Percentiles rank a stretch among this genome's conserved stretches.
Evolutionary conservation across 2,888 invertebrate genomes (phyloP).

Genomic region (Antitype chi): DNA sequence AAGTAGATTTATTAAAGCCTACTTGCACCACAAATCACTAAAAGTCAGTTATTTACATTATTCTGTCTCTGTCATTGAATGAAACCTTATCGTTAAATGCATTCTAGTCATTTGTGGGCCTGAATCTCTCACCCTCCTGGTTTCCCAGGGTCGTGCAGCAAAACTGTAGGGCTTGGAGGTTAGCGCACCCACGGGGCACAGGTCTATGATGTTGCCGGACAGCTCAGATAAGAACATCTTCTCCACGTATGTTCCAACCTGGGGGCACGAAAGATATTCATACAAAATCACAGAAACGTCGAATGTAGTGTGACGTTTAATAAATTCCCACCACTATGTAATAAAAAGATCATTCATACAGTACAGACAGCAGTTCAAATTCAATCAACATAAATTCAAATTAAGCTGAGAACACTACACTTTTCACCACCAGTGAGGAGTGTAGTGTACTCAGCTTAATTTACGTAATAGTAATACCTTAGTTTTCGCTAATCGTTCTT

Average conservation of each 20-base stretch:
- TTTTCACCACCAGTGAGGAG: background rate
- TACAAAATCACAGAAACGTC: background rate
- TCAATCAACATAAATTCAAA: background rate
- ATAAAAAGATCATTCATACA: background rate
- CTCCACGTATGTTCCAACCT: conserved; percentile 99
- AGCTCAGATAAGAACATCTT: conserved; percentile 99
- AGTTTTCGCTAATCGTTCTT: too few relatives aligned
- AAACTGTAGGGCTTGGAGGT: conserved; percentile 99
- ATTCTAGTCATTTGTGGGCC: too few relatives aligned
- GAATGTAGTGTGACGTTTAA: background rate
- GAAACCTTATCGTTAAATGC: too few relatives aligned
- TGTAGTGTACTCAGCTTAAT: too few relatives aligned
- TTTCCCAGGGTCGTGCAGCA: conserved; percentile 99
- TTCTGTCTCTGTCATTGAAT: too few relatives aligned
- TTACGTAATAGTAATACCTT: too few relatives aligned
- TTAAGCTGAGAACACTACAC: background rate
- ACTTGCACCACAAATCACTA: too few relatives aligned
- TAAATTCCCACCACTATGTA: background rate
- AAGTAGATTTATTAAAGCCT: too few relatives aligned
- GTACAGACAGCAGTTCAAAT: background rate
- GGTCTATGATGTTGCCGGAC: conserved; percentile 99
- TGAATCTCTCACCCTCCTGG: conserved; percentile 92
- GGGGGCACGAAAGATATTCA: background rate
- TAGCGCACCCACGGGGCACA: conserved; percentile 99
- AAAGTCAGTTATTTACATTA: too few relatives aligned